A percentile compares a stretch with the other conserved stretches of the same genome.
Conservation (phyloP, 2,888 invertebrate species). For the Dryadula phaetusa region DNA sequence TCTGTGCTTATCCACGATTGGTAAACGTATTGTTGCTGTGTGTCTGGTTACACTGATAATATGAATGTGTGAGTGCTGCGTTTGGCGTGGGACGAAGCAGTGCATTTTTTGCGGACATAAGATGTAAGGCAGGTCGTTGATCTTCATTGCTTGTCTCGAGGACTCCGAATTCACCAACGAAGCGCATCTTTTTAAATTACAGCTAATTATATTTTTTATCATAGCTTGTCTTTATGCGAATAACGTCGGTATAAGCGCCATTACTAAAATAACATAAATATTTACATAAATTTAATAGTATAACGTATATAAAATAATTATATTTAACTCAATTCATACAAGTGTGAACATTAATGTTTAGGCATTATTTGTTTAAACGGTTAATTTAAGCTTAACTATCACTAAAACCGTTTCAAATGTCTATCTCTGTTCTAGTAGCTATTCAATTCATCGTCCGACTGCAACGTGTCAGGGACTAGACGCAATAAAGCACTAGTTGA, state of each 20-base stretch:
- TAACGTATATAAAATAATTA: background rate
- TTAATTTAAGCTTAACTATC: background rate
- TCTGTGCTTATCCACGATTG: conserved; percentile 66
- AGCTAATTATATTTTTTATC: conserved; percentile 45
- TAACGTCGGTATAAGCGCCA: conserved; percentile 2
- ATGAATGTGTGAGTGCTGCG: conserved; percentile 71
- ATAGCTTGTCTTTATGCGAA: conserved; percentile 18
- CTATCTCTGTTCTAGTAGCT: background rate
- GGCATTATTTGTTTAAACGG: background rate
- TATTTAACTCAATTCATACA: background rate
- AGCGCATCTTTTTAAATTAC: conserved; percentile 68
- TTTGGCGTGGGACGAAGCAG: conserved; percentile 80
- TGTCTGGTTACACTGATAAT: conserved; percentile 59
- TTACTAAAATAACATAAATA: conserved; percentile 8
- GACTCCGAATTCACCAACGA: conserved; percentile 73
- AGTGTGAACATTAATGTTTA: background rate
- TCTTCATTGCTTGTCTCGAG: conserved; percentile 70
- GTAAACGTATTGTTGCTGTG: conserved; percentile 64
- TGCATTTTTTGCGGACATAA: conserved; percentile 81
- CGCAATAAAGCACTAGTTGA: conserved; percentile 4
- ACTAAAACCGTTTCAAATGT: background rate
- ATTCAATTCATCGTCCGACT: background rate
- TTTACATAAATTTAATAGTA: conserved; percentile 13
- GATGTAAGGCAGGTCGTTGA: conserved; percentile 78
- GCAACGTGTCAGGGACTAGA: conserved; percentile 6